These are phyloP conservation scores for Spinus olivaceus DNA, from an alignment of 2,797 vertebrate species.

Conservation along the genomic window DNA sequence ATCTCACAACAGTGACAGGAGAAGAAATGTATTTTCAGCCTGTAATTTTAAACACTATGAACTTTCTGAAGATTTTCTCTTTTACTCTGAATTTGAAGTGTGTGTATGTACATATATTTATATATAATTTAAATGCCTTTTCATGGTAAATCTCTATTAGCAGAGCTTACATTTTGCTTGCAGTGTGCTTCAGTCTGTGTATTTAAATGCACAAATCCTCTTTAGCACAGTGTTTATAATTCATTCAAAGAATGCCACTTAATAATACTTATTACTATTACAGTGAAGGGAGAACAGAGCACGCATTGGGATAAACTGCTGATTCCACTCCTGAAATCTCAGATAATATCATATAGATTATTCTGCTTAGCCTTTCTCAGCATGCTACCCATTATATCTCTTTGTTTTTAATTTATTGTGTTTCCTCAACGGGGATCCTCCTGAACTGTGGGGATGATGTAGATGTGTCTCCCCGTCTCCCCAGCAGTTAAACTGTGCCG, in stretches of 20 bases:
- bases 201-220: not conserved
- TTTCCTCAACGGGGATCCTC: slow-evolving; percentile 32
- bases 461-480: not conserved
- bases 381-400: not conserved
- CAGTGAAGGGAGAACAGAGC: not conserved
- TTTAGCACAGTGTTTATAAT: not conserved
- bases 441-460: not conserved
- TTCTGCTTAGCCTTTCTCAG: slow-evolving; percentile 33
- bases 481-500: not conserved
- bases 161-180: not conserved
- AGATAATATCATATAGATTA: not conserved
- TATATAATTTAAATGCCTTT: not conserved
- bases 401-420: slow-evolving; percentile 63
- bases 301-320: not conserved
- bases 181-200: not conserved
- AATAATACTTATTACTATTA: not conserved
- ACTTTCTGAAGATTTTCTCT: not conserved
- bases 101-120: not conserved
- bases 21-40: not conserved
- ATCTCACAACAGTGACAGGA: not conserved
- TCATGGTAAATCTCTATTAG: not conserved
- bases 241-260: not conserved
- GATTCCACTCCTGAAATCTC: not conserved
- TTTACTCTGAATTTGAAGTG: not conserved
- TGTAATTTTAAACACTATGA: not conserved